Evolutionary conservation across 2,797 vertebrate species (phyloP), one percentile per base, ranked within the genome.

Genomic region (Cyprinodon diabolis): DNA sequence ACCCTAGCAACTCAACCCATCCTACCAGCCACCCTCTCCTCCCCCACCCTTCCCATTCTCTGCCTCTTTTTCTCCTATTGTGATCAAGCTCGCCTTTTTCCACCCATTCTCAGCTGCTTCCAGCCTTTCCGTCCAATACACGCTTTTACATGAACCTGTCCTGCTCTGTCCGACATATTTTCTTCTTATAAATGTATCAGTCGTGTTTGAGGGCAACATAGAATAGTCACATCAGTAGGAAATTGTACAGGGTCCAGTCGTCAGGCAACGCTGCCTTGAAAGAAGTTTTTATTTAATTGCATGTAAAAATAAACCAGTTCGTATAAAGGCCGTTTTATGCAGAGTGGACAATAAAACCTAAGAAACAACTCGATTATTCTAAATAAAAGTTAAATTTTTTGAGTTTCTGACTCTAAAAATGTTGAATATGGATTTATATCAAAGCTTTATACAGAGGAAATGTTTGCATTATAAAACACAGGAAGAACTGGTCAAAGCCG

Each of bases 1-100:
- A 83, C 82, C 92, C 84, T 90, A 91, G 92, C 92, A 93, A 93
- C 91, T 80, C 82, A 88, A 79, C 71, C 86, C 83, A 81, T 76
- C 75, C 81, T 76, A 76, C 77, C 82, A 78, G 69, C 66, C 69
- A 7, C 77, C 19, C 68, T 83, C 87, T 76, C 86, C 84, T 77
- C 82, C 84, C 82, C 83, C 87, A 87, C 76, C 75, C 76, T 84
- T 81, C 71, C 80, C 79, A 67, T 74, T 82, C 76, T 65, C 62
- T 65, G 11, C 71, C 54, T 86, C 79, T 73, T 81, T 68, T 82
- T 71, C 70, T 48, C 52, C 63, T 67, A n/a, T 43, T 79, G 65
- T n/a, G 25, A 66, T 62, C 57, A 14, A 60, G 67, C 30, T 21
- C 2, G 72, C 56, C 74, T 68, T 25, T 30, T 72, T 74, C 65